Evolutionary conservation across 2,797 vertebrate genomes (phyloP).

Genomic region (Squalus acanthias): DNA sequence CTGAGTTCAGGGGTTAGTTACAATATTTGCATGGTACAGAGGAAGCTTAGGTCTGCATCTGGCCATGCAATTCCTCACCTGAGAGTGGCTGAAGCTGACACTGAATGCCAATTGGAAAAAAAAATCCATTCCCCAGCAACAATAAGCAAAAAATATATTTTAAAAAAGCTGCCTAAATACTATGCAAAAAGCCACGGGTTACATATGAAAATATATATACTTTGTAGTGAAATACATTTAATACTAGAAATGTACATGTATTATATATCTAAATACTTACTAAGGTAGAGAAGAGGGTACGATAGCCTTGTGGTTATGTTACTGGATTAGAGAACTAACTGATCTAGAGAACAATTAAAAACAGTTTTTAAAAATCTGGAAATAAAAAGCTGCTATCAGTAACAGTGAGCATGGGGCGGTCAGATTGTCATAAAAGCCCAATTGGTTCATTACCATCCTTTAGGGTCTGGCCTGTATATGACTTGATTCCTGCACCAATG

Average conservation of each 20-base stretch:
- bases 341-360: background rate
- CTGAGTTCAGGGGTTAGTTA: background rate
- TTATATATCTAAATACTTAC: background rate
- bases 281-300: background rate
- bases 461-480: background rate
- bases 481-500: background rate
- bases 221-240: background rate
- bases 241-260: background rate
- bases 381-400: background rate
- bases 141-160: background rate
- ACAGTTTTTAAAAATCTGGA: background rate
- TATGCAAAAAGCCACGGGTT: background rate
- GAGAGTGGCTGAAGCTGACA: background rate
- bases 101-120: background rate
- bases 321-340: background rate
- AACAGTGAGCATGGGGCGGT: background rate
- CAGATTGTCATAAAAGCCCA: background rate
- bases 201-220: background rate
- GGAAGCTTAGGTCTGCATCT: background rate
- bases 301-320: background rate
- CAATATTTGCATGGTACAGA: background rate
- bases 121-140: background rate
- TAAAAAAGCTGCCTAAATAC: background rate
- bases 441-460: background rate
- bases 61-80: background rate